phyloP scores from a whole-genome alignment of 2,888 invertebrate species.

The Drosophila mimica region DNA sequence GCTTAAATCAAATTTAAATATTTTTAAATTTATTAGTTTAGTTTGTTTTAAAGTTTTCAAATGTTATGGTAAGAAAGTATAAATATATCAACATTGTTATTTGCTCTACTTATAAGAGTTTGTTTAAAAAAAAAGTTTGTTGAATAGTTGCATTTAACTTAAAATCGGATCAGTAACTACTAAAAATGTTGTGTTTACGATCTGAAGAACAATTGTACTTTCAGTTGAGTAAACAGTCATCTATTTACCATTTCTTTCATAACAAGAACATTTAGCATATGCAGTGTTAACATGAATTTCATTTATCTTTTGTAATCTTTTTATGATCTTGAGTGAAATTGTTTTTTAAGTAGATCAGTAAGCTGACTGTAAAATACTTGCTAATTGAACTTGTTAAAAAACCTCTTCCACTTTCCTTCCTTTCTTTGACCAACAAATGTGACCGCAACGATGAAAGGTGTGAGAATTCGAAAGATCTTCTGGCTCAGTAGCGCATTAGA shows the following conservation, averaged over 20 bases:
- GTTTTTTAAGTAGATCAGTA: slow-evolving; percentile 50
- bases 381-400: slow-evolving; percentile 62
- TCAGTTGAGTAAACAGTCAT: slow-evolving; percentile 6
- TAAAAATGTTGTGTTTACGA: background rate
- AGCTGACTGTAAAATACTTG: slow-evolving; percentile 43
- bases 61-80: background rate
- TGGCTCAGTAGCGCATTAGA: slow-evolving; percentile 47
- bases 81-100: background rate
- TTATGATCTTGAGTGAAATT: slow-evolving; percentile 52
- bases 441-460: slow-evolving; percentile 23
- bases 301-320: slow-evolving; percentile 30
- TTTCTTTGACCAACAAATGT: slow-evolving; percentile 49
- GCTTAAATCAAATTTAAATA: background rate
- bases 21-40: background rate
- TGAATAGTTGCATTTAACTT: background rate
- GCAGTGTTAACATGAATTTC: slow-evolving; percentile 33
- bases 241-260: slow-evolving; percentile 14
- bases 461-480: slow-evolving; percentile 11
- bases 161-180: background rate
- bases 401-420: background rate
- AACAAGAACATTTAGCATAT: slow-evolving; percentile 7
- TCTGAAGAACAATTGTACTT: background rate
- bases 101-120: background rate
- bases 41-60: background rate
- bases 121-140: background rate